Evolutionary conservation across 2,888 invertebrate species (phyloP).

Genomic region (Agrilus mali): DNA sequence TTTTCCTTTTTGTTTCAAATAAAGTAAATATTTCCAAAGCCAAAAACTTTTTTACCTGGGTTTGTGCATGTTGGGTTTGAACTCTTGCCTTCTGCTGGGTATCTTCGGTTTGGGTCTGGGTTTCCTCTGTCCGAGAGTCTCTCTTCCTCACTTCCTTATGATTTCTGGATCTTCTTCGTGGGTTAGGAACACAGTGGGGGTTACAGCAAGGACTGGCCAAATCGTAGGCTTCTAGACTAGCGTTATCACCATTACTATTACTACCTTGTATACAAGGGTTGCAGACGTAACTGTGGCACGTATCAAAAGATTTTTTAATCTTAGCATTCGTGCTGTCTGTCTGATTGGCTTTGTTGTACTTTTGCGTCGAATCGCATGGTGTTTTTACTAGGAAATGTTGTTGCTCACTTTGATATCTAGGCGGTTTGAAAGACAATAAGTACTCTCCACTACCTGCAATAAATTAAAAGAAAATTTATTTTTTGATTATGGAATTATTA

Average conservation of each 20-base stretch:
- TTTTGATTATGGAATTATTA: no score
- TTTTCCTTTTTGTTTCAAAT: no score
- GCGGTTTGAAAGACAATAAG: conserved; percentile 57
- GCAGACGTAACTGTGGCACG: conserved; percentile 35
- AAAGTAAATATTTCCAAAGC: no score
- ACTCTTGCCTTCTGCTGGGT: conserved; percentile 27
- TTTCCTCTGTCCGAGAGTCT: conserved; percentile 34
- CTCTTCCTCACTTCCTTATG: conserved; percentile 47
- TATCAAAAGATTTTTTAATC: conserved; percentile 24
- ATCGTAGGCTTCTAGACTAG: conserved; percentile 75
- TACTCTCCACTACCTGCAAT: conserved; percentile 49
- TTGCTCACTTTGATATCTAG: conserved; percentile 45
- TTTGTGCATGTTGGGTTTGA: conserved; percentile 22
- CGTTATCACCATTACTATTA: conserved; percentile 51
- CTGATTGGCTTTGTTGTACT: conserved; percentile 23
- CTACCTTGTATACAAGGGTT: conserved; percentile 57
- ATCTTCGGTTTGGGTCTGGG: conserved; percentile 36
- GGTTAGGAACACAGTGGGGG: conserved; percentile 69
- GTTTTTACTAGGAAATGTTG: conserved; percentile 56
- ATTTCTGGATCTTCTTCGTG: conserved; percentile 36
- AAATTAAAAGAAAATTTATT: no score
- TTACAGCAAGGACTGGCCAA: conserved; percentile 79
- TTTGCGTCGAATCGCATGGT: conserved; percentile 33
- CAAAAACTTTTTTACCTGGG: conserved; percentile 3
- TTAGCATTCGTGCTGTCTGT: conserved; percentile 16